A percentile compares a stretch with the other conserved stretches of the same genome.
phyloP scores from a whole-genome alignment of 2,113 vertebrate species.

The Dromiciops gliroides region DNA sequence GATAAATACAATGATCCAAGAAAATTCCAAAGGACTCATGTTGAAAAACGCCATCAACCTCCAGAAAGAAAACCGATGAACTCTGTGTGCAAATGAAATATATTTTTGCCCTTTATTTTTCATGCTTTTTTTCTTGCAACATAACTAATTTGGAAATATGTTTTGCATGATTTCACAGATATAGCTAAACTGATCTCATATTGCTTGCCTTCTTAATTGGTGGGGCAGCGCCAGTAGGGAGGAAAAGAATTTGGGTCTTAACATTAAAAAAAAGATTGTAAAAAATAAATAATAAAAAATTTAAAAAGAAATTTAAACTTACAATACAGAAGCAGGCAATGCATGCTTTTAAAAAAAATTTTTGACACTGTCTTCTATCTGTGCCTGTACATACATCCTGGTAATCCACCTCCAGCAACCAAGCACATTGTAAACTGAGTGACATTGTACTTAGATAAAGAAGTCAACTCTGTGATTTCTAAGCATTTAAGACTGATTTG shows the following conservation, averaged over 20 bases:
- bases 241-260: background rate
- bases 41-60: background rate
- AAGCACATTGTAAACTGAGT: background rate
- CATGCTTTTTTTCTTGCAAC: background rate
- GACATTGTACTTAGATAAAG: conserved; percentile 35
- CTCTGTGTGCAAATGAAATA: background rate
- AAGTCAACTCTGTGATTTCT: conserved; percentile 73
- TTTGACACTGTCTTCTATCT: background rate
- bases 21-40: background rate
- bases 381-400: background rate
- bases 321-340: background rate
- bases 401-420: background rate
- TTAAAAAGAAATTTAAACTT: background rate
- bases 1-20: background rate
- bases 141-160: background rate
- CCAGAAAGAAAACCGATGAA: background rate
- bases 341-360: background rate
- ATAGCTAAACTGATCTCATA: background rate
- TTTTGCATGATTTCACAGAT: background rate
- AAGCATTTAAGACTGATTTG: conserved; percentile 73
- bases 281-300: background rate
- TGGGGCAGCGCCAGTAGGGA: background rate
- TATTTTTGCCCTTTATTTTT: background rate
- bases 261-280: background rate
- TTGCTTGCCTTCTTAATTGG: background rate